Evolutionary conservation across 1,140 invertebrate species (phyloP).

Genomic region (Drosophila sproati): DNA sequence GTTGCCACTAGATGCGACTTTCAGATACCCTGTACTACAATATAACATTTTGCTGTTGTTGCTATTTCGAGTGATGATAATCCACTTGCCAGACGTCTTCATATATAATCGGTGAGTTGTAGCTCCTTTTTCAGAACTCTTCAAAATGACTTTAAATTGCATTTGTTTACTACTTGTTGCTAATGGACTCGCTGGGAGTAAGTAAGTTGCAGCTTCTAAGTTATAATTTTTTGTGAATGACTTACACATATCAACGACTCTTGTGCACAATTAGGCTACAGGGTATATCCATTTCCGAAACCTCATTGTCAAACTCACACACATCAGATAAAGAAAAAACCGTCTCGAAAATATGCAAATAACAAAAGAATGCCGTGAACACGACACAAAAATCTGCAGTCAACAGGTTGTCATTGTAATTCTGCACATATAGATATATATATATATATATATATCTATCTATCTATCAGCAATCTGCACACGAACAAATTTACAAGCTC

Average conservation of each 20-base stretch:
- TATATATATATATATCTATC: background rate
- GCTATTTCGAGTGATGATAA: too few relatives aligned
- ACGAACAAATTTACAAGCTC: background rate
- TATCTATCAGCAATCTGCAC: background rate
- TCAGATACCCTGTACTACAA: constrained; percentile 1
- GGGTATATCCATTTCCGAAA: constrained; percentile 8
- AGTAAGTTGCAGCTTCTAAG: too few relatives aligned
- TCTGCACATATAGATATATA: background rate
- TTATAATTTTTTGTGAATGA: background rate
- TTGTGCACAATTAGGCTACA: background rate
- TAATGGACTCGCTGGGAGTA: too few relatives aligned
- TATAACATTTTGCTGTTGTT: background rate
- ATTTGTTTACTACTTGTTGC: too few relatives aligned
- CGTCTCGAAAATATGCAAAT: constrained; percentile 28
- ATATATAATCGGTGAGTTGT: too few relatives aligned
- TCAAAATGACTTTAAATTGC: too few relatives aligned
- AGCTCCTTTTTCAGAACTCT: too few relatives aligned
- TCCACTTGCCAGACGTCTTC: too few relatives aligned
- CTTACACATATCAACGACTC: background rate
- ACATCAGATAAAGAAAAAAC: background rate
- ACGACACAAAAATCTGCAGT: constrained; percentile 4
- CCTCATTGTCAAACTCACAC: constrained; percentile 5
- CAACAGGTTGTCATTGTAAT: constrained; percentile 30
- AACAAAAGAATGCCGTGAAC: constrained; percentile 24
- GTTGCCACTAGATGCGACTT: background rate